These are phyloP conservation scores for Tragelaphus buxtoni DNA, from an alignment of 2,113 vertebrate genomes.

Conservation along the genomic window DNA sequence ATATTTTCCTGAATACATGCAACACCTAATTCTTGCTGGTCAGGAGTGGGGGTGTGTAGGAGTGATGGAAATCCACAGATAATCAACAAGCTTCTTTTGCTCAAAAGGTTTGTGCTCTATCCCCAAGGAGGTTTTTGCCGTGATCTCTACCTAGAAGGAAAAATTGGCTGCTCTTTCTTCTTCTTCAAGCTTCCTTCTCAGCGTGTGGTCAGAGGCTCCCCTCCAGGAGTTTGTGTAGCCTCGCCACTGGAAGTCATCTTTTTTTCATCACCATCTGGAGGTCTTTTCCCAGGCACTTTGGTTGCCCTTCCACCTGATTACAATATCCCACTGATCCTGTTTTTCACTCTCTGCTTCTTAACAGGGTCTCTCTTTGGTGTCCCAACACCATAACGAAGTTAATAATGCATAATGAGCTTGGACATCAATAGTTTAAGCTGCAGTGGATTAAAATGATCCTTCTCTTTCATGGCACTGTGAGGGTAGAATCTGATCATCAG, in stretches of 20 bases:
- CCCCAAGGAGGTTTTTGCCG: constrained; percentile 39
- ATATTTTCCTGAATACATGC: background rate
- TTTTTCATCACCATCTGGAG: constrained; percentile 77
- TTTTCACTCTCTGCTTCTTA: constrained; percentile 65
- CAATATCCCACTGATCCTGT: constrained; percentile 64
- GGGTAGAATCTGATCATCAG: constrained; percentile 36
- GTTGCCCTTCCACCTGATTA: constrained; percentile 58
- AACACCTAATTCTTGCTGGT: background rate
- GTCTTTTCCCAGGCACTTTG: constrained; percentile 57
- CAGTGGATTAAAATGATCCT: constrained; percentile 24
- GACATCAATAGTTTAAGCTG: constrained; percentile 60
- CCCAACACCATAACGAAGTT: constrained; percentile 53
- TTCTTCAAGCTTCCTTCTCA: constrained; percentile 20
- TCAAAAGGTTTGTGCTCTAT: background rate
- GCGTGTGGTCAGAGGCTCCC: constrained; percentile 14
- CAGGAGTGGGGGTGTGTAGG: background rate
- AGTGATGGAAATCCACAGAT: constrained; percentile 4
- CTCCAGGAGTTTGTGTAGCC: constrained; percentile 48
- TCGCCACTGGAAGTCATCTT: constrained; percentile 70
- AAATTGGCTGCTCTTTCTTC: constrained; percentile 50
- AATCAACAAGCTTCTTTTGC: constrained; percentile 14
- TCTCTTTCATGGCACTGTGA: constrained; percentile 41
- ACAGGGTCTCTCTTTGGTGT: constrained; percentile 59
- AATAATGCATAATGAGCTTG: constrained; percentile 67
- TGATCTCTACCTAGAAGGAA: constrained; percentile 16